Evolutionary conservation across 23 tunicate species (phyloP).

Genomic region (Trididemnum clinides): DNA sequence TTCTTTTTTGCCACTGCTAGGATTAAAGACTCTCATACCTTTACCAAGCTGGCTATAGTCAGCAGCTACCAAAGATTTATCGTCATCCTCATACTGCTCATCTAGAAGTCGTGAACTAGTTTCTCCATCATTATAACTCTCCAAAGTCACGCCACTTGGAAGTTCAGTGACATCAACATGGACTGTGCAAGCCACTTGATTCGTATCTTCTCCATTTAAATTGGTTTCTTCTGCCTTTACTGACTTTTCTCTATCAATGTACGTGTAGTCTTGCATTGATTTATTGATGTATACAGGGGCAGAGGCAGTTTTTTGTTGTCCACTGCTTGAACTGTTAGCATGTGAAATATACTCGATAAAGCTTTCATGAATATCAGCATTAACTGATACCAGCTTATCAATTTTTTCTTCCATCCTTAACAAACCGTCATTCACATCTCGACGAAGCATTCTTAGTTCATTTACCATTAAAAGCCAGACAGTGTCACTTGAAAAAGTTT

Average conservation of each 20-base stretch:
- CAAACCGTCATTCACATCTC: conserved; percentile 4
- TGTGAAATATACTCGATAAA: too few species aligned
- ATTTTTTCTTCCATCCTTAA: not conserved
- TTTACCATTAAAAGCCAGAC: not conserved
- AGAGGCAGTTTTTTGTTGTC: too few species aligned
- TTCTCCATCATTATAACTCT: not conserved
- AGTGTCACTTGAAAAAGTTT: not conserved
- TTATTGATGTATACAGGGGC: conserved; percentile 35
- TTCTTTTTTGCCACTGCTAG: not conserved
- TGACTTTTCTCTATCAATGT: too few species aligned
- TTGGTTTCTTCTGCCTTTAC: not conserved
- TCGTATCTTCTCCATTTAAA: not conserved
- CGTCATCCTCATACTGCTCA: not conserved
- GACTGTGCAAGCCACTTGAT: not conserved
- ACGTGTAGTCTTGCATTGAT: too few species aligned
- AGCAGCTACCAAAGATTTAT: not conserved
- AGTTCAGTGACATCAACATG: conserved; percentile 9
- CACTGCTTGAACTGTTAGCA: too few species aligned
- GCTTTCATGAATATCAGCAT: too few species aligned
- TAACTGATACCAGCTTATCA: not conserved
- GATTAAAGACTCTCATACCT: not conserved
- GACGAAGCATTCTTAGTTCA: not conserved
- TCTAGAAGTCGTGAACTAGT: too few species aligned
- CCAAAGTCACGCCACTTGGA: not conserved
- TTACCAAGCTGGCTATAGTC: not conserved